Evolutionary conservation across 2,888 invertebrate species (phyloP).

Genomic region (Watsonalla binaria): DNA sequence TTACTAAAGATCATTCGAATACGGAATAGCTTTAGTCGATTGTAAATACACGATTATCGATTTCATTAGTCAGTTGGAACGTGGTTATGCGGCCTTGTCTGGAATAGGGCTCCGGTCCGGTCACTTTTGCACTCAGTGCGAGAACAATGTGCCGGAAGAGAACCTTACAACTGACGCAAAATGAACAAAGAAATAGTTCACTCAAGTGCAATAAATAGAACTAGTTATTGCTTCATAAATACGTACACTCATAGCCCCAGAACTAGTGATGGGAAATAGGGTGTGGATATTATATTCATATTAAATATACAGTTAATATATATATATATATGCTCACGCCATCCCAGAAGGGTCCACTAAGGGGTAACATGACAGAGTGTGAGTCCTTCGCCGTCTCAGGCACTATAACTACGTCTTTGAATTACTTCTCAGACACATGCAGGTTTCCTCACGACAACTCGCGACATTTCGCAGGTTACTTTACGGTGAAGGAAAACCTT

Average conservation of each 20-base stretch:
- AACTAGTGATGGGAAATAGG: neutral
- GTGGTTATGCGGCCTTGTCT: slow-evolving; percentile 36
- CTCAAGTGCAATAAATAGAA: neutral
- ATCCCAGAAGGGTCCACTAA: too few relatives aligned
- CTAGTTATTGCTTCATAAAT: neutral
- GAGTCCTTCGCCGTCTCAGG: too few relatives aligned
- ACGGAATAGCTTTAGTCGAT: slow-evolving; percentile 11
- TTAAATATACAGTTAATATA: too few relatives aligned
- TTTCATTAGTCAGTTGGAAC: slow-evolving; percentile 28
- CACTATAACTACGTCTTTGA: too few relatives aligned
- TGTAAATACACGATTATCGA: slow-evolving; percentile 25
- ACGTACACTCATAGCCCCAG: too few relatives aligned
- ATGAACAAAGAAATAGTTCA: neutral
- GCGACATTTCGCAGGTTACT: too few relatives aligned
- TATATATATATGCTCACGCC: too few relatives aligned
- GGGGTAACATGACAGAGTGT: too few relatives aligned
- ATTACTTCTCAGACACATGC: too few relatives aligned
- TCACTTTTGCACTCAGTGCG: neutral
- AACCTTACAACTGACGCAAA: neutral
- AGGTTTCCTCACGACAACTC: too few relatives aligned
- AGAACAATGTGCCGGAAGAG: slow-evolving; percentile 1
- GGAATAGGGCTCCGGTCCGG: slow-evolving; percentile 11
- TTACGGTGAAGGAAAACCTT: too few relatives aligned
- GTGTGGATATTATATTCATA: too few relatives aligned
- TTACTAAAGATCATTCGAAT: neutral